A percentile compares a stretch with the other conserved stretches of the same genome.
phyloP scores from a whole-genome alignment of 2,797 vertebrate genomes.

The Octomys mimax region DNA sequence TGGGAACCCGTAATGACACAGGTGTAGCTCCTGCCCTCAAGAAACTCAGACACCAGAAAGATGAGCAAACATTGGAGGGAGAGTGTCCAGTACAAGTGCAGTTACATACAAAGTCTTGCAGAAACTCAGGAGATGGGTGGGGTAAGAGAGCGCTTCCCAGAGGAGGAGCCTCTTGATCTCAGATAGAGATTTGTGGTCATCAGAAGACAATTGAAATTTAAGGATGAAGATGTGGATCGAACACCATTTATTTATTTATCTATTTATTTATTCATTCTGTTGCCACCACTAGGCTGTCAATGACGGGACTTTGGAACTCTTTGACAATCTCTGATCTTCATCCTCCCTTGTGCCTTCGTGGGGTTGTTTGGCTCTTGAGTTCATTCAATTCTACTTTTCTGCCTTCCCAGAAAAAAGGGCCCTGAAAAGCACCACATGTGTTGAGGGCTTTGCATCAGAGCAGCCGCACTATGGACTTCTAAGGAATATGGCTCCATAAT shows the following conservation, averaged over 20 bases:
- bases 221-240: neutral
- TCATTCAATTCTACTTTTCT: neutral
- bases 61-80: neutral
- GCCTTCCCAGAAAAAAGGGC: neutral
- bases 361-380: neutral
- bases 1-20: neutral
- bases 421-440: neutral
- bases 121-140: neutral
- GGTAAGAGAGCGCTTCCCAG: neutral
- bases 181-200: neutral
- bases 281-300: neutral
- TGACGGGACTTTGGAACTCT: neutral
- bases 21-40: neutral
- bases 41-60: neutral
- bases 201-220: neutral
- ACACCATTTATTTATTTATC: neutral
- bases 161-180: neutral
- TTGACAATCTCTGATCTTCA: neutral
- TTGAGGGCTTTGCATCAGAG: neutral
- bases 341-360: neutral
- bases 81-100: neutral
- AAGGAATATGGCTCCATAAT: neutral
- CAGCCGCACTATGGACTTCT: neutral
- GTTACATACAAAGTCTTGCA: neutral
- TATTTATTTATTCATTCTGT: neutral